A percentile compares a stretch with the other conserved stretches of the same genome.
Evolutionary conservation across 1,140 invertebrate genomes (phyloP).

Genomic region (Zaprionus kolodkinae): DNA sequence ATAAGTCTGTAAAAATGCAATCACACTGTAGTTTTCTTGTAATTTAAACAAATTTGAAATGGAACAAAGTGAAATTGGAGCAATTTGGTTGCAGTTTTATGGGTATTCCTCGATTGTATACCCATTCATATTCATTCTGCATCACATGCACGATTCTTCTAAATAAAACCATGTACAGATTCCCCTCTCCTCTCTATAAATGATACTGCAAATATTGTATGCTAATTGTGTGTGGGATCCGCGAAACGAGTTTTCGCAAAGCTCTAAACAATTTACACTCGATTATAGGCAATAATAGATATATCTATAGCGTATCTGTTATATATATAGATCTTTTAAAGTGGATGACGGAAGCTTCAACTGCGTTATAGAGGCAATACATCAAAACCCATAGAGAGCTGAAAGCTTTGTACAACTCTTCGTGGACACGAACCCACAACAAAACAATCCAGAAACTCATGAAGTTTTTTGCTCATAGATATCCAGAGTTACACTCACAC

Average conservation of each 20-base stretch:
- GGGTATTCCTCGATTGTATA: slow-evolving; percentile 17
- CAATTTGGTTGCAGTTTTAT: slow-evolving; percentile 11
- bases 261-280: slow-evolving; percentile 23
- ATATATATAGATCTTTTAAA: slow-evolving; percentile 1
- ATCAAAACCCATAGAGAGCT: slow-evolving; percentile 3
- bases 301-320: not conserved
- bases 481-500: not conserved
- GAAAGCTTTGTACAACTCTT: slow-evolving; percentile 4
- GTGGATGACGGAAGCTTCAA: slow-evolving; percentile 26
- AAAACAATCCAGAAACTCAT: not conserved
- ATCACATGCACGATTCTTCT: slow-evolving; percentile 5
- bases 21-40: not conserved
- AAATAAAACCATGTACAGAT: slow-evolving; percentile 34
- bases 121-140: slow-evolving; percentile 6
- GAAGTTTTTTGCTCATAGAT: not conserved
- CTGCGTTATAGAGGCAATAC: slow-evolving; percentile 7
- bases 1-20: not conserved
- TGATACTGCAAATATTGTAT: slow-evolving; percentile 27
- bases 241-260: slow-evolving; percentile 16
- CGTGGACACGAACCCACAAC: not conserved
- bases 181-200: not conserved
- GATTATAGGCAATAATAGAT: slow-evolving; percentile 25
- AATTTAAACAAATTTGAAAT: slow-evolving; percentile 14
- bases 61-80: slow-evolving; percentile 14
- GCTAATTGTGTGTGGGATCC: slow-evolving; percentile 70